Evolutionary conservation across 2,113 vertebrate genomes (phyloP).

Genomic region (Barbus barbus): DNA sequence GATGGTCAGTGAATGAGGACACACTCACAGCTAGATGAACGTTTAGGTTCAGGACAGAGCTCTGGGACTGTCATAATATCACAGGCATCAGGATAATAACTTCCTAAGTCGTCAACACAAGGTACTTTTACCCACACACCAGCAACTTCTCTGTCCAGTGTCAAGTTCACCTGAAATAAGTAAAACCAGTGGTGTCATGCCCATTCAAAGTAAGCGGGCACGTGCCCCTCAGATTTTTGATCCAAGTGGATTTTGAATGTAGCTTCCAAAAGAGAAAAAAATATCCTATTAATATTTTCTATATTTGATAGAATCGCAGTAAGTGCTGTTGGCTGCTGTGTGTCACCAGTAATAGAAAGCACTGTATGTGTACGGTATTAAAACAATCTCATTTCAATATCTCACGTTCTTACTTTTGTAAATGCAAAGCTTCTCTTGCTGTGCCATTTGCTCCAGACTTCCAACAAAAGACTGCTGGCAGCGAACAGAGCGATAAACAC

Average conservation of each 20-base stretch:
- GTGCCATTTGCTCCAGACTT: background rate
- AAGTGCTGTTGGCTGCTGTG: too few relatives aligned
- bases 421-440: background rate
- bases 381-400: background rate
- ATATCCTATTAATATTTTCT: too few relatives aligned
- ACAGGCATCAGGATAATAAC: constrained; percentile 82
- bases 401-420: constrained; percentile 17
- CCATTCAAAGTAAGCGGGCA: too few relatives aligned
- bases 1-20: background rate
- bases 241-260: too few relatives aligned
- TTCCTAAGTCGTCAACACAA: constrained; percentile 84
- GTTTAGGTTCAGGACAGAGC: constrained; percentile 88
- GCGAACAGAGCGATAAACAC: constrained; percentile 15
- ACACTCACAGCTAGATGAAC: constrained; percentile 80
- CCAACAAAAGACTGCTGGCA: background rate
- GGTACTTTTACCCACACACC: constrained; percentile 89
- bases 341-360: background rate
- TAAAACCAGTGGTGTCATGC: too few relatives aligned
- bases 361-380: background rate
- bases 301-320: too few relatives aligned
- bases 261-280: too few relatives aligned
- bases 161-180: constrained; percentile 77
- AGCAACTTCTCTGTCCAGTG: constrained; percentile 82
- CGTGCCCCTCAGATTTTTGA: too few relatives aligned
- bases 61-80: too few relatives aligned